Conservation (phyloP, 2,888 invertebrate genomes). For the Lithophane socia region DNA sequence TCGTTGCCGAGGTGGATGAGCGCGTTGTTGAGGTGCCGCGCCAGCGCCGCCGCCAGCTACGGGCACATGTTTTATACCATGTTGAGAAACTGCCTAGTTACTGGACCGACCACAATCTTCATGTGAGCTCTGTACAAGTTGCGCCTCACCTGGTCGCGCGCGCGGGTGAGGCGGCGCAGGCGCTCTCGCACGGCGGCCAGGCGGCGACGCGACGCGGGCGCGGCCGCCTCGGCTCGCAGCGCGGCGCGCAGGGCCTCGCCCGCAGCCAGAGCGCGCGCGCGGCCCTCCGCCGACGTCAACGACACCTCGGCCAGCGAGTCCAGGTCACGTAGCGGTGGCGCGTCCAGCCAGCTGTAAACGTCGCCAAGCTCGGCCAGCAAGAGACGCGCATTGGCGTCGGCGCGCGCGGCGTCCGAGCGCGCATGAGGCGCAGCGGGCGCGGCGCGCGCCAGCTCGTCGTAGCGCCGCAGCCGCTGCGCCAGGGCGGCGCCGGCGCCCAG, state of each 20-base stretch:
- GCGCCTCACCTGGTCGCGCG: slow-evolving; percentile 81
- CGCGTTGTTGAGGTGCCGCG: slow-evolving; percentile 97
- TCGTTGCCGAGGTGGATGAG: slow-evolving; percentile 97
- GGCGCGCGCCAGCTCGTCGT: slow-evolving; percentile 92
- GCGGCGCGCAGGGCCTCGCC: slow-evolving; percentile 72
- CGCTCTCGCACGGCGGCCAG: slow-evolving; percentile 79
- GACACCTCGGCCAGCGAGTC: slow-evolving; percentile 79
- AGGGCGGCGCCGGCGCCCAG: slow-evolving; percentile 85
- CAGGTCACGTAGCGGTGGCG: slow-evolving; percentile 79
- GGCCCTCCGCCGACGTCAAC: slow-evolving; percentile 76
- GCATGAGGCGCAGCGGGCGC: slow-evolving; percentile 76
- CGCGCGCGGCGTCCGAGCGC: slow-evolving; percentile 86
- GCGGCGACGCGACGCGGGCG: slow-evolving; percentile 74
- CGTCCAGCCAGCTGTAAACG: slow-evolving; percentile 81
- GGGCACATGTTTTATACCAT: neutral
- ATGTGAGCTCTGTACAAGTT: neutral
- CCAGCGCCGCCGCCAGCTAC: slow-evolving; percentile 93
- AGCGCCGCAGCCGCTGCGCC: slow-evolving; percentile 82
- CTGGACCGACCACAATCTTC: neutral
- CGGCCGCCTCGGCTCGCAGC: slow-evolving; percentile 67
- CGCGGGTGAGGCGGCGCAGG: slow-evolving; percentile 78
- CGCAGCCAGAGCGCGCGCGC: slow-evolving; percentile 79
- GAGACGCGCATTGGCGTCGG: slow-evolving; percentile 95
- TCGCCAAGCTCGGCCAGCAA: slow-evolving; percentile 94
- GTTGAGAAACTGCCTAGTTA: neutral